These are phyloP conservation scores for Perizoma affinitatum DNA, from an alignment of 2,888 invertebrate genomes.

Conservation along the genomic window DNA sequence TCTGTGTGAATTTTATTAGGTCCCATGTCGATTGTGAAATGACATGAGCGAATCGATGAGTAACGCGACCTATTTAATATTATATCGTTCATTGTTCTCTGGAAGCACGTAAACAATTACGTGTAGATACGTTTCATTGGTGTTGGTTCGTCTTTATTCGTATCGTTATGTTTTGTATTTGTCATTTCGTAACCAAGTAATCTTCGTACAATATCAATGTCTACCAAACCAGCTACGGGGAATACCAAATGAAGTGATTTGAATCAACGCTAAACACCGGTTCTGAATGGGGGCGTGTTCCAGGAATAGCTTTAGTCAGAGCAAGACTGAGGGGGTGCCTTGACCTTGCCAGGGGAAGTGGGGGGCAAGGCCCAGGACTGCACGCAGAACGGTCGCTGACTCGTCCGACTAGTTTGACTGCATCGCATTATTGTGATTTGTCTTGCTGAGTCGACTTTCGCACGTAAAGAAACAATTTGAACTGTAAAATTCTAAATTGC, in stretches of 20 bases:
- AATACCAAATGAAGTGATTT: constrained; percentile 35
- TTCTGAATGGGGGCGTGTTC: constrained; percentile 51
- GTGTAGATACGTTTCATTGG: neutral
- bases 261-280: constrained; percentile 32
- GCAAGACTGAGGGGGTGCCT: constrained; percentile 51
- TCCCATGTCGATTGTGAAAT: constrained; percentile 33
- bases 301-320: constrained; percentile 59
- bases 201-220: too few relatives aligned
- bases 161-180: neutral
- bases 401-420: constrained; percentile 63
- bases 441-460: constrained; percentile 4
- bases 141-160: neutral
- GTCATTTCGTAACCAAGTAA: neutral
- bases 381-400: constrained; percentile 70
- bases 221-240: constrained; percentile 13
- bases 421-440: constrained; percentile 45
- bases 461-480: constrained; percentile 3
- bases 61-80: constrained; percentile 7
- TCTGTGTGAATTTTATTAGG: constrained; percentile 35
- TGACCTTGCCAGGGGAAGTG: constrained; percentile 74
- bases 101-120: constrained; percentile 8
- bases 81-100: constrained; percentile 10
- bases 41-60: constrained; percentile 19
- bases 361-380: constrained; percentile 49
- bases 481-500: constrained; percentile 20